phyloP scores from a whole-genome alignment of 2,888 invertebrate genomes.

The Conistra vaccinii region DNA sequence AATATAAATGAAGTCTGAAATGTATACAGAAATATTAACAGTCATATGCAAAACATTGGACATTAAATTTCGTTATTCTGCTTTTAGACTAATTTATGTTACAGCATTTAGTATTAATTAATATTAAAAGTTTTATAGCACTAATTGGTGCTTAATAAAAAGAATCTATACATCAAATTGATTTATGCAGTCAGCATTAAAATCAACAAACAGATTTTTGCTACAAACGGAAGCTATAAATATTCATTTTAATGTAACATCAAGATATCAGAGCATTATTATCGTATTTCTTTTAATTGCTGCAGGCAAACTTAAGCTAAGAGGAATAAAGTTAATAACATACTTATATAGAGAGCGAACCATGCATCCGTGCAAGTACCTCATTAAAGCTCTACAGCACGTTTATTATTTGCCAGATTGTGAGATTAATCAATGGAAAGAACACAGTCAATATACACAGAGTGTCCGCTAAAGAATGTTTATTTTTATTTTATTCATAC shows the following conservation, averaged over 20 bases:
- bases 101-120: background rate
- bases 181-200: background rate
- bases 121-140: background rate
- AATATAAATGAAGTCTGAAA: background rate
- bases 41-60: background rate
- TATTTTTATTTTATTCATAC: too few species aligned
- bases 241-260: constrained; percentile 6
- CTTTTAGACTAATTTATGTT: background rate
- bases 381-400: background rate
- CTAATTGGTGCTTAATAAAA: constrained; percentile 12
- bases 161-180: background rate
- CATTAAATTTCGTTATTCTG: too few species aligned
- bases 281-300: constrained; percentile 33
- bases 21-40: background rate
- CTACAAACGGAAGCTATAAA: constrained; percentile 38
- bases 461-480: too few species aligned
- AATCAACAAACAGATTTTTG: background rate
- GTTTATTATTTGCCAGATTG: background rate
- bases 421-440: background rate
- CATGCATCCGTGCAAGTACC: background rate
- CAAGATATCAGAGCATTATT: constrained; percentile 27
- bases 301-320: constrained; percentile 10
- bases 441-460: too few species aligned
- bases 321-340: constrained; percentile 14
- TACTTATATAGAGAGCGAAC: background rate